These are phyloP conservation scores for Alligator sinensis DNA, from an alignment of 2,113 vertebrate species.

Conservation along the genomic window DNA sequence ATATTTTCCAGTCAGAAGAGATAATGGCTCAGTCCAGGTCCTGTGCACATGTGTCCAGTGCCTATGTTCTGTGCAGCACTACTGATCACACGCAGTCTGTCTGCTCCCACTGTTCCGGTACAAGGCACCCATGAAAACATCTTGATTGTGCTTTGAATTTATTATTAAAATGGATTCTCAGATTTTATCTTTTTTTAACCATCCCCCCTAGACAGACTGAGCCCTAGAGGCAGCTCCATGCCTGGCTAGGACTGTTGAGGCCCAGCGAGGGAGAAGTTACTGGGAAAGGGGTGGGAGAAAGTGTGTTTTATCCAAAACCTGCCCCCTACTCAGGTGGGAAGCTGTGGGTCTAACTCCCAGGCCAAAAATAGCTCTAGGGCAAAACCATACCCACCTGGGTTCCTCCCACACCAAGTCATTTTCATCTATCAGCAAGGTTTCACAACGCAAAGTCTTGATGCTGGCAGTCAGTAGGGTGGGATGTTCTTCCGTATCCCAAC, in stretches of 20 bases:
- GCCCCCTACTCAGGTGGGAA: background rate
- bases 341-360: background rate
- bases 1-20: background rate
- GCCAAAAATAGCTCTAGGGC: background rate
- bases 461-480: background rate
- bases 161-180: background rate
- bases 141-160: background rate
- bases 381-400: background rate
- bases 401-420: background rate
- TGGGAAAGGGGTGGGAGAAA: too few relatives aligned
- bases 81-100: background rate
- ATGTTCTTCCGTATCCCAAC: background rate
- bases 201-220: background rate
- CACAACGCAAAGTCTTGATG: background rate
- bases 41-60: background rate
- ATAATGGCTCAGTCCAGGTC: background rate
- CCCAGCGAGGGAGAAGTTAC: background rate
- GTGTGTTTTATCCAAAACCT: background rate
- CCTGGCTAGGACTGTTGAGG: background rate
- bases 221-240: background rate
- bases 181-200: background rate
- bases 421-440: background rate
- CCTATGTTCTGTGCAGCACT: too few relatives aligned
- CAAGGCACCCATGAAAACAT: background rate
- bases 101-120: background rate